These are phyloP conservation scores for Gallinago media DNA, from an alignment of 2,113 vertebrate species.

Conservation along the genomic window DNA sequence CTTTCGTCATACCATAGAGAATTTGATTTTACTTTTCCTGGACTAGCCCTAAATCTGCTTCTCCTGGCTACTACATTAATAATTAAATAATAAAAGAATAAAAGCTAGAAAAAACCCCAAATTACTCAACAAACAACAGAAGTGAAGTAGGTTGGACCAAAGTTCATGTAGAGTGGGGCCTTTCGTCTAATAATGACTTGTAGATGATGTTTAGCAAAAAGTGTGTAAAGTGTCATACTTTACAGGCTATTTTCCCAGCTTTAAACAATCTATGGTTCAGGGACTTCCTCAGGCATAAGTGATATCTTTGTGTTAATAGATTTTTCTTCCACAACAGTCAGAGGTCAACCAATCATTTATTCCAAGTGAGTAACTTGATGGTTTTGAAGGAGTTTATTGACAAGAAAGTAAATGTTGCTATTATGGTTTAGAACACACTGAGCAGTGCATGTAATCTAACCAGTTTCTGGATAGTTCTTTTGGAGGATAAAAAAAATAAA, in stretches of 20 bases:
- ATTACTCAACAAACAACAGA: not conserved
- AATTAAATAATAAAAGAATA: not conserved
- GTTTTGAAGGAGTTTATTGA: not conserved
- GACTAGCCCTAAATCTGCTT: not conserved
- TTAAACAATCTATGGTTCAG: not conserved
- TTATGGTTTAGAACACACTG: not conserved
- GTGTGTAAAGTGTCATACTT: not conserved
- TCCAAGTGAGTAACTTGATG: not conserved
- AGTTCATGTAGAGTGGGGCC: not conserved
- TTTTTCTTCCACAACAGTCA: not conserved
- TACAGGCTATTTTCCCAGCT: not conserved
- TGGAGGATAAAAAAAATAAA: not conserved
- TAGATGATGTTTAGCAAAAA: not conserved
- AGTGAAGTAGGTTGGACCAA: not conserved
- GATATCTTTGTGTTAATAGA: not conserved
- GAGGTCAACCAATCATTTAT: not conserved
- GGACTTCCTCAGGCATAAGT: not conserved
- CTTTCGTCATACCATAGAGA: not conserved
- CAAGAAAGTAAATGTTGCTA: not conserved
- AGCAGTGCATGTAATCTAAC: not conserved
- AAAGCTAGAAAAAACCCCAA: not conserved
- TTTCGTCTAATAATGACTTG: not conserved
- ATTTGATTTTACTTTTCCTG: not conserved
- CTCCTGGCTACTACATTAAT: not conserved
- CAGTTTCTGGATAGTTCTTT: not conserved